Base-by-base conservation (phyloP, 2,888 invertebrate genomes). In the Sisyra nigra region DNA sequence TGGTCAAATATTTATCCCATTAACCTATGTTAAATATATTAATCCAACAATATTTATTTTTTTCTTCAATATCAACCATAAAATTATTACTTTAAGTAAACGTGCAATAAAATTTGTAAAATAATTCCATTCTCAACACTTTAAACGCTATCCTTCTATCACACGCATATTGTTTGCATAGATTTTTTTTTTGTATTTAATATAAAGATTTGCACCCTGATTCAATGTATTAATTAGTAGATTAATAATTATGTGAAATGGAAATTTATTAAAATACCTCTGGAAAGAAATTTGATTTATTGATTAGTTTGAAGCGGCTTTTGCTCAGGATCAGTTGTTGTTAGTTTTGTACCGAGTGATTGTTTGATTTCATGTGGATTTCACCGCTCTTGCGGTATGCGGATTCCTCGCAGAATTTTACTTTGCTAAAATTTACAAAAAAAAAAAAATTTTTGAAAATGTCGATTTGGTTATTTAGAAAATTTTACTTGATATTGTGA, bases 371-470 rank as follows among this genome's bases (percentile, higher is more conserved):
- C 24, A 24, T 24, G 7, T 24, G 3, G 24, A 24, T 60, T 67
- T 76, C 74, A 76, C 70, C 75, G 72, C 59, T 74, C 75, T 63
- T 80, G 77, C 48, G 84, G 85, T 52, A 85, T 76, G 50, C 81
- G 71, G 45, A 77, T 69, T 15, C 81, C 81, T 51, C 76, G 72
- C 33, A 84, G 67, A 42, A 83, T 74, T 70, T 84, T 84, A 62
- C 82, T 81, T 56, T 76, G 77, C 85, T 85, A 69, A 2, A 74
- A 73, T 39, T 49, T 49, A 56, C 53, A 53, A 51, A 51, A 44
- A 48, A 48, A 40, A 19, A 17, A 14, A 38, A 14, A n/a, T n/a
- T n/a, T n/a, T n/a, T n/a, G n/a, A n/a, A 31, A 3, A 10, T 11
- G 10, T 8, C 8, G 10, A 30, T 10, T 30, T 8, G 10, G 8